Conservation (phyloP, 2,113 vertebrate species). For the Oostethus manadensis region DNA sequence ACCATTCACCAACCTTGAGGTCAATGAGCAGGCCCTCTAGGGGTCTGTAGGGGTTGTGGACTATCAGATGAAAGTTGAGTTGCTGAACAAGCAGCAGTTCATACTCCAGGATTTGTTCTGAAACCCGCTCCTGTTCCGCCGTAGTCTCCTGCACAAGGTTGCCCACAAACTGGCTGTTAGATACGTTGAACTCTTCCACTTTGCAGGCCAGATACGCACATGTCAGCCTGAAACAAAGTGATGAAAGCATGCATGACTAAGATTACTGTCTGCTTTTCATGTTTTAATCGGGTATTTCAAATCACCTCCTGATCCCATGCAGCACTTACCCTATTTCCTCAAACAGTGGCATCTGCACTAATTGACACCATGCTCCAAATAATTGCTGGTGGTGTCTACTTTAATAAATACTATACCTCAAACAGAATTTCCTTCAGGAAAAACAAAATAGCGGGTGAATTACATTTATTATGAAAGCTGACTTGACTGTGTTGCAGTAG, state of each 20-base stretch:
- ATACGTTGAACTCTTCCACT: slow-evolving; percentile 98
- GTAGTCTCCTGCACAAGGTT: slow-evolving; percentile 85
- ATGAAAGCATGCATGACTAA: neutral
- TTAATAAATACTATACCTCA: too few relatives aligned
- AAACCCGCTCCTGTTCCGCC: slow-evolving; percentile 79
- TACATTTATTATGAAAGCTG: too few relatives aligned
- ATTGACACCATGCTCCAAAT: too few relatives aligned
- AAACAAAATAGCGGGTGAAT: too few relatives aligned
- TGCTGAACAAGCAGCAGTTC: slow-evolving; percentile 94
- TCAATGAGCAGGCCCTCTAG: slow-evolving; percentile 95
- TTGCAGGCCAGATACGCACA: slow-evolving; percentile 93
- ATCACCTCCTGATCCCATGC: neutral
- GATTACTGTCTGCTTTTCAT: neutral
- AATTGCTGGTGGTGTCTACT: too few relatives aligned
- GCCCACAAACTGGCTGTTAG: slow-evolving; percentile 88
- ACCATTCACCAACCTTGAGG: slow-evolving; percentile 77
- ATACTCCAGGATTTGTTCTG: slow-evolving; percentile 92
- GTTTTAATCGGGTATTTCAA: neutral
- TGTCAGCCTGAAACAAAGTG: slow-evolving; percentile 76
- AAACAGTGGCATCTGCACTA: too few relatives aligned
- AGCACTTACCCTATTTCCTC: too few relatives aligned
- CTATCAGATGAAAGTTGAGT: slow-evolving; percentile 92
- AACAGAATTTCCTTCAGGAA: too few relatives aligned
- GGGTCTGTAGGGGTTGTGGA: slow-evolving; percentile 92
- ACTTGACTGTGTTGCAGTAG: too few relatives aligned